Conservation (phyloP, 1,140 invertebrate genomes). For the Glossosoma conforme region DNA sequence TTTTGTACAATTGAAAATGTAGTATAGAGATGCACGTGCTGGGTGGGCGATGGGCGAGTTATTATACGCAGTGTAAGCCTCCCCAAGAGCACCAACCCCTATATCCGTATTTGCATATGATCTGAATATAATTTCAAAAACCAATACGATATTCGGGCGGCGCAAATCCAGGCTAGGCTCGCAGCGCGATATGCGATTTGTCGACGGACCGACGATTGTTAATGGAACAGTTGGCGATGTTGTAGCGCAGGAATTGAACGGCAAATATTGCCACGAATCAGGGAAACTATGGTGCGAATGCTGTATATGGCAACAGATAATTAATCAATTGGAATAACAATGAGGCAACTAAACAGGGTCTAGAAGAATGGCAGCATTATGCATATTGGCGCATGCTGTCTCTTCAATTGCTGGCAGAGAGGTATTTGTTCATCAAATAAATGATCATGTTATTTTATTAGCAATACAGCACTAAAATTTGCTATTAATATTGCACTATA, state of each 20-base stretch:
- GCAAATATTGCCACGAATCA: background rate
- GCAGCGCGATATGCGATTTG: conserved; percentile 4
- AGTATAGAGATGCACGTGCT: too few relatives aligned
- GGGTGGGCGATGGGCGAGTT: too few relatives aligned
- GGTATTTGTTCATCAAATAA: background rate
- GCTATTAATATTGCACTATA: too few relatives aligned
- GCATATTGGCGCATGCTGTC: background rate
- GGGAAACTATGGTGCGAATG: too few relatives aligned
- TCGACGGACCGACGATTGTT: conserved; percentile 14
- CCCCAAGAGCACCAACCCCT: background rate
- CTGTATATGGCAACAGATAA: conserved; percentile 16
- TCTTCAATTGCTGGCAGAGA: background rate
- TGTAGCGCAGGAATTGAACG: background rate
- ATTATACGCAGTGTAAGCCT: too few relatives aligned
- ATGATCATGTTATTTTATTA: too few relatives aligned
- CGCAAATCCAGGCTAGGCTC: conserved; percentile 12
- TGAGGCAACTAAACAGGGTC: background rate
- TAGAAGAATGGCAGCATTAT: background rate
- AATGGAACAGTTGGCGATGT: conserved; percentile 17
- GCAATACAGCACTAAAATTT: too few relatives aligned
- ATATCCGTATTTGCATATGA: conserved; percentile 15
- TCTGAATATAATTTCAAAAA: conserved; percentile 19
- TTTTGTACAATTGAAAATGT: too few relatives aligned
- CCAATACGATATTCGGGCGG: background rate
- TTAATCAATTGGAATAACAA: conserved; percentile 13